These are phyloP conservation scores for Opisthocomus hoazin DNA, from an alignment of 2,113 vertebrate genomes.

Conservation along the genomic window DNA sequence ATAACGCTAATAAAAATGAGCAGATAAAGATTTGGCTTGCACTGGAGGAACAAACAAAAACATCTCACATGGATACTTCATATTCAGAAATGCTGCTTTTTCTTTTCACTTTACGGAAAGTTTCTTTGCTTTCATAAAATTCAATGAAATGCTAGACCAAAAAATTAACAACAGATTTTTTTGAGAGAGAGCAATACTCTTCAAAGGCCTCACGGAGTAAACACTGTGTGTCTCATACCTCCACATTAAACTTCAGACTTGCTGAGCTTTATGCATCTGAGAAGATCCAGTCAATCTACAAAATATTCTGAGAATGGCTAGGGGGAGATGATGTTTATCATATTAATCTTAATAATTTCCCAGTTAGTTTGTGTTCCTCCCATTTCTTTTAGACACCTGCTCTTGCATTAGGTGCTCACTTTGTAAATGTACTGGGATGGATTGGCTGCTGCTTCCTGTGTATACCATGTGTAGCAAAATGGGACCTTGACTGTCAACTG, in stretches of 20 bases:
- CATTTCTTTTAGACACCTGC: neutral
- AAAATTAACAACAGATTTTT: neutral
- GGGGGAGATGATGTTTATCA: neutral
- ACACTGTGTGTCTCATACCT: neutral
- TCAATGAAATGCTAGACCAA: neutral
- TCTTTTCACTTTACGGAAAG: slow-evolving; percentile 19
- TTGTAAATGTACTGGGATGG: neutral
- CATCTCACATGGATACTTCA: neutral
- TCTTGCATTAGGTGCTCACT: neutral
- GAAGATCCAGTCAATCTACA: neutral
- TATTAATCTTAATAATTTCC: neutral
- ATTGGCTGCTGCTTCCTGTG: neutral
- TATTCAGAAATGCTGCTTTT: slow-evolving; percentile 6
- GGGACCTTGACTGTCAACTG: neutral
- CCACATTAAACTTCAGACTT: neutral
- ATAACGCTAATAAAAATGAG: slow-evolving; percentile 38
- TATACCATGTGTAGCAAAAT: neutral
- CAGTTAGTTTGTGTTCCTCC: neutral
- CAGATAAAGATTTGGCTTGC: slow-evolving; percentile 19
- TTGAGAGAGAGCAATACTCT: neutral
- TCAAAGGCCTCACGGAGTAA: neutral
- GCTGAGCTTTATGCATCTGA: neutral
- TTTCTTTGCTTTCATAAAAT: neutral
- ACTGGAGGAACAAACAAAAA: neutral
- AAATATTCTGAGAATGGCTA: neutral